These are phyloP conservation scores for Amiota minor DNA, from an alignment of 2,888 invertebrate genomes.

Conservation along the genomic window DNA sequence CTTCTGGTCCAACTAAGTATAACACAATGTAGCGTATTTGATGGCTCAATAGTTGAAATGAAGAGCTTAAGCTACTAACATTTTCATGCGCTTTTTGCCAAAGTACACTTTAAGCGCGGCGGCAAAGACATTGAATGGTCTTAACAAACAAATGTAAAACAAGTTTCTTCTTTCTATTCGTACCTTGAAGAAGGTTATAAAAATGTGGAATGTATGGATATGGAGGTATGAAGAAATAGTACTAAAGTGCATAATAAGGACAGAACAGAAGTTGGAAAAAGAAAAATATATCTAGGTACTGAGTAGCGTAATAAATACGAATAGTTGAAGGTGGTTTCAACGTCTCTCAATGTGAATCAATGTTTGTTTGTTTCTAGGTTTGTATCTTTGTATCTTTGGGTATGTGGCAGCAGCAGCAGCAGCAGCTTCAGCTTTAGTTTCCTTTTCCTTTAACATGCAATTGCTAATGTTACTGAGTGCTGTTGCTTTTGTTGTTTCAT, in stretches of 20 bases:
- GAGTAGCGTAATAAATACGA: conserved; percentile 27
- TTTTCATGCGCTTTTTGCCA: conserved; percentile 17
- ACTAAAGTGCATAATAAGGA: neutral
- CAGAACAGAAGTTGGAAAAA: neutral
- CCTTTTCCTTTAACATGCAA: neutral
- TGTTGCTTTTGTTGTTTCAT: conserved; percentile 28
- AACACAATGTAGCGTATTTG: neutral
- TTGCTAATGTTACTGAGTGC: neutral
- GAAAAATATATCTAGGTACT: conserved; percentile 7
- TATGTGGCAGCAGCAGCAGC: too few relatives aligned
- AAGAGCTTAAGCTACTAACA: neutral
- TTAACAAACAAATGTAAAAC: conserved; percentile 2
- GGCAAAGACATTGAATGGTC: conserved; percentile 10
- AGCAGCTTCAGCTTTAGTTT: too few relatives aligned
- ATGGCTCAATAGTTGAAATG: neutral
- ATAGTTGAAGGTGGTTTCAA: neutral
- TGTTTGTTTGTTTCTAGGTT: too few relatives aligned
- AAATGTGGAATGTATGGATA: neutral
- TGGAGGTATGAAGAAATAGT: neutral
- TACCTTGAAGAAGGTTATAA: neutral
- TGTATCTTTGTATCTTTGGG: too few relatives aligned
- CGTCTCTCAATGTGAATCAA: too few relatives aligned
- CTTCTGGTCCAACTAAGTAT: neutral
- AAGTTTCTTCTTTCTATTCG: neutral
- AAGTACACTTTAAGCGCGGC: conserved; percentile 14